Evolutionary conservation across 2,888 invertebrate species (phyloP).

Genomic region (Suillia variegata): DNA sequence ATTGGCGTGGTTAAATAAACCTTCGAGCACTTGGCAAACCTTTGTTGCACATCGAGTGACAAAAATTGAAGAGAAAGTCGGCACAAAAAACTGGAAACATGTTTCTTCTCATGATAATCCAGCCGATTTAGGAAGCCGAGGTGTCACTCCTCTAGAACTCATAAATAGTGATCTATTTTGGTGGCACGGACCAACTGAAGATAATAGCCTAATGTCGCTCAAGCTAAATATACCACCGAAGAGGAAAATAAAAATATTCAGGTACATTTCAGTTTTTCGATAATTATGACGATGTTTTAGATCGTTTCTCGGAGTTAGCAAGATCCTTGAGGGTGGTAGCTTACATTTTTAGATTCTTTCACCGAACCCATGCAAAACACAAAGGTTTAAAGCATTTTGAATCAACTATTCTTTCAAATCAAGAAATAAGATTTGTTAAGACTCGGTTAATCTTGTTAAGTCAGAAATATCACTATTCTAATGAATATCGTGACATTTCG

Average conservation of each 20-base stretch:
- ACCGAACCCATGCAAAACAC: not conserved
- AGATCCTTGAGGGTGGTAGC: slow-evolving; percentile 18
- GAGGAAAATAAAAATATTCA: slow-evolving; percentile 18
- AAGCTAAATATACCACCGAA: not conserved
- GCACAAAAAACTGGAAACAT: too few species aligned
- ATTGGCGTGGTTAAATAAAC: too few species aligned
- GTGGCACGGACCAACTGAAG: too few species aligned
- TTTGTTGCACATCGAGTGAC: too few species aligned
- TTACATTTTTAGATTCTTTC: slow-evolving; percentile 16
- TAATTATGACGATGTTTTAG: slow-evolving; percentile 6
- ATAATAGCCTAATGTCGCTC: too few species aligned
- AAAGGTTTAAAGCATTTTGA: not conserved
- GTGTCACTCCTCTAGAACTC: slow-evolving; percentile 17
- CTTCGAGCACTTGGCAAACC: too few species aligned
- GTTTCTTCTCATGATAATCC: too few species aligned
- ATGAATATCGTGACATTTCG: slow-evolving; percentile 9
- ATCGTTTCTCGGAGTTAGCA: slow-evolving; percentile 17
- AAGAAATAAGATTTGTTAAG: not conserved
- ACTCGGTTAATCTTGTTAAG: not conserved
- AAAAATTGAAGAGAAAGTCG: too few species aligned
- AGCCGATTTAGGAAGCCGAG: slow-evolving; percentile 14
- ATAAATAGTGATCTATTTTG: too few species aligned
- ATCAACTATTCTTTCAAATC: not conserved
- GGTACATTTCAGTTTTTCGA: slow-evolving; percentile 1
- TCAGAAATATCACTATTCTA: slow-evolving; percentile 7